These are phyloP conservation scores for Pollachius pollachius DNA, from an alignment of 2,113 vertebrate genomes.

Conservation along the genomic window DNA sequence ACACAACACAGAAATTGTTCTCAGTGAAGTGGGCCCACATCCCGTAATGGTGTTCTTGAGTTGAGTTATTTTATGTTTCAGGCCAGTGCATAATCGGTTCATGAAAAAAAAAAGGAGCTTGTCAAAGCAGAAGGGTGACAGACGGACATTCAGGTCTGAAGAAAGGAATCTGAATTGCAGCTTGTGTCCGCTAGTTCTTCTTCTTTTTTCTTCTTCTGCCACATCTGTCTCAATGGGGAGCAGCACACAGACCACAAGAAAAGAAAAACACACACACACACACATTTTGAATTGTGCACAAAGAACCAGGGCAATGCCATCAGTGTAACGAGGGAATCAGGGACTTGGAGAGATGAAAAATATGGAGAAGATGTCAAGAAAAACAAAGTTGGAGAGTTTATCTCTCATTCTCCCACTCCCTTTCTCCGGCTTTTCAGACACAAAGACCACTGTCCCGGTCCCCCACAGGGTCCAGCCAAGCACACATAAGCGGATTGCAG, in stretches of 20 bases:
- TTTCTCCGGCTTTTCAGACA: constrained; percentile 23
- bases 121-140: constrained; percentile 18
- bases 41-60: not conserved
- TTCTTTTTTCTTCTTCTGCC: too few relatives aligned
- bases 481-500: constrained; percentile 56
- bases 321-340: too few relatives aligned
- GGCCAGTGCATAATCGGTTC: not conserved
- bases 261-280: not conserved
- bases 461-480: constrained; percentile 27
- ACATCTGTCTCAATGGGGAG: too few relatives aligned
- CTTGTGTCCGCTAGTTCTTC: too few relatives aligned
- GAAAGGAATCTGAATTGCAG: too few relatives aligned
- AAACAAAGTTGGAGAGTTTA: too few relatives aligned
- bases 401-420: not conserved
- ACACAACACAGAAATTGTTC: constrained; percentile 13
- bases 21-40: constrained; percentile 1
- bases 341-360: too few relatives aligned
- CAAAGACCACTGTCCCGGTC: constrained; percentile 18
- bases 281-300: not conserved
- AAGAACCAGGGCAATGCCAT: too few relatives aligned
- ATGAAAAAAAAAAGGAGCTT: constrained; percentile 13
- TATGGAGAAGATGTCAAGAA: too few relatives aligned
- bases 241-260: too few relatives aligned
- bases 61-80: constrained; percentile 11
- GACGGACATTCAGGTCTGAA: too few relatives aligned